phyloP scores from a whole-genome alignment of 2,888 invertebrate genomes.

The Zaprionus bogoriensis region DNA sequence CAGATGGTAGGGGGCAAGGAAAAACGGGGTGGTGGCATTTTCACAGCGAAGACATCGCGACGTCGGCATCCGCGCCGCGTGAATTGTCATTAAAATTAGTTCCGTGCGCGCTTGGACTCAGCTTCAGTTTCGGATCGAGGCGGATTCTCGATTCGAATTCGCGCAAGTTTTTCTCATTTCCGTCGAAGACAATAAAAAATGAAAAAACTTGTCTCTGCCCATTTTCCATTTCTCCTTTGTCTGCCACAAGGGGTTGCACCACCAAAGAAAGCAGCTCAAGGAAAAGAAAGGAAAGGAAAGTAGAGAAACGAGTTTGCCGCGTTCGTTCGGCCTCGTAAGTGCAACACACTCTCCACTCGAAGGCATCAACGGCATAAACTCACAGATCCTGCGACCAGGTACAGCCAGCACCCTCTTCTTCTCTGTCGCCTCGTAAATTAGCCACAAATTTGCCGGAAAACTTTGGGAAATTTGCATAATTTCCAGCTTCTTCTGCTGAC shows the following conservation, averaged over 20 bases:
- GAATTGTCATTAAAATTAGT: constrained; percentile 79
- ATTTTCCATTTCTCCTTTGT: constrained; percentile 52
- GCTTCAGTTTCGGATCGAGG: constrained; percentile 17
- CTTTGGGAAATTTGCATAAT: constrained; percentile 47
- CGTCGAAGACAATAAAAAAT: constrained; percentile 43
- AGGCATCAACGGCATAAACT: neutral
- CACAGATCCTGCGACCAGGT: no score
- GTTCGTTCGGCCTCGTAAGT: constrained; percentile 51
- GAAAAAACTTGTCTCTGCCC: constrained; percentile 65
- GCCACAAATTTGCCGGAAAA: constrained; percentile 77
- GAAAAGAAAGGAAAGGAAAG: neutral
- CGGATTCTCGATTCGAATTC: constrained; percentile 37
- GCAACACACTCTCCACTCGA: constrained; percentile 70
- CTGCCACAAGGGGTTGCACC: constrained; percentile 17
- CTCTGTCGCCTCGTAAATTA: constrained; percentile 66
- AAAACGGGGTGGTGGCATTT: constrained; percentile 45
- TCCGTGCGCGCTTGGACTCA: constrained; percentile 45
- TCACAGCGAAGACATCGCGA: constrained; percentile 41
- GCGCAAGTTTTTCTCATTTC: constrained; percentile 75
- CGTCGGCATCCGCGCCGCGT: constrained; percentile 51
- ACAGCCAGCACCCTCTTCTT: neutral
- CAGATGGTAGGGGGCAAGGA: constrained; percentile 19
- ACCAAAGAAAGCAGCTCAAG: no score
- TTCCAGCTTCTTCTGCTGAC: constrained; percentile 28
- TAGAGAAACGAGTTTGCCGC: constrained; percentile 20